Evolutionary conservation across 2,113 vertebrate genomes (phyloP), one percentile per base, ranked within the genome.

Genomic region (Xiphias gladius): DNA sequence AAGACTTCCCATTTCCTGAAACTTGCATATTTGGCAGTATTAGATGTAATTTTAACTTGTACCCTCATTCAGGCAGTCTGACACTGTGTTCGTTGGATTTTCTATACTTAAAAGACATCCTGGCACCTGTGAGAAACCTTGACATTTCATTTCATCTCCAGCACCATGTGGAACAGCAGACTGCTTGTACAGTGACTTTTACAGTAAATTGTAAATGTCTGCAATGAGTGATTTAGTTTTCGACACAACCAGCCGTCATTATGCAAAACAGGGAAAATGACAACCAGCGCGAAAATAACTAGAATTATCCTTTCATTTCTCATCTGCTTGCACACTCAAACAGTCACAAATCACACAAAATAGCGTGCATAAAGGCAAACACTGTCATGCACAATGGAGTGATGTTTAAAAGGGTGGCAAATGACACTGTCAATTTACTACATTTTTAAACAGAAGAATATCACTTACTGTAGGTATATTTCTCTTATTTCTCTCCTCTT

Each of bases 241-340:
- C 35, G 88, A 69, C 50, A 69, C 61, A 79, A 61, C 61, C 74
- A 80, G 65, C 61, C 43, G 19, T 86, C 76, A 48, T 77, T 62
- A 65, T 74, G 58, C 83, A 83, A 83, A 73, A 82, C 20, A 39
- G 69, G 63, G 71, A 73, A 86, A 86, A 88, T 82, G 71, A 84
- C 73, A 89, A 84, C 54, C 71, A 74, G 69, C 75, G 73, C 81
- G 87, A 66, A 89, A 90, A 87, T 89, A 86, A 72, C 73, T 88
- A 76, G 76, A 82, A 91, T 89, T 85, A 85, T 79, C 76, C 65
- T 83, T 79, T 89, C 73, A 85, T 64, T 81, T 86, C 55, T 80
- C 64, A 84, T 91, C 83, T 85, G 78, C 24, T 26, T 76, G 69
- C 76, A 77, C 52, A 20, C 78, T 86, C 46, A 86, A 58, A 80